Evolutionary conservation across 2,797 vertebrate genomes (phyloP), one percentile per base, ranked within the genome.

Genomic region (Myotis planiceps): DNA sequence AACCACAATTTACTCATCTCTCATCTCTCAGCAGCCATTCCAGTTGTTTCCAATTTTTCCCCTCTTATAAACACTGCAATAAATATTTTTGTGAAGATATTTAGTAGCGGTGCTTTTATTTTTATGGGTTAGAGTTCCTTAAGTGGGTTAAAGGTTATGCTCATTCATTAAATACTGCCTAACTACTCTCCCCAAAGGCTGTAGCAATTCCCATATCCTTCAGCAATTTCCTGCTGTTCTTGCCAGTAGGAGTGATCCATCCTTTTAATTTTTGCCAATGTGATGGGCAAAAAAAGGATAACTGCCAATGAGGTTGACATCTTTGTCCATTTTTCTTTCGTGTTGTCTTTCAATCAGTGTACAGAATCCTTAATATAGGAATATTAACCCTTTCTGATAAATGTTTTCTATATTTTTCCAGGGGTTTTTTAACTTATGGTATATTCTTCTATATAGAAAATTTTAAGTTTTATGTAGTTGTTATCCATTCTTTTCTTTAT

Each of bases 31-130:
- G 18, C 15, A 69, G 58, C 47, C 34, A 47, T 76, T 47, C n/a
- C 29, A 45, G 9, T 66, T 76, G 13, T 39, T 71, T 75, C 66
- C 82, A 63, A 25, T 75, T 21, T 85, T 60, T 71, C 29, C 55
- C 82, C 16, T 34, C 37, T 94, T 88, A 79, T 25, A 79, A 58
- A 88, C 29, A 12, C 75, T 42, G 13, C 47, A 91, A 29, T 92
- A 93, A 90, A 93, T 51, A 89, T 39, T 83, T 88, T 84, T 69
- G 72, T 75, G 71, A 92, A 71, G n/a, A 37, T 34, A 53, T 42
- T 84, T 88, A 93, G 51, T 71, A 74, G 29, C 51, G 10, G 25
- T 79, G 45, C 69, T 86, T 95, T 93, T 82, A 84, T 88, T 95
- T 92, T 94, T 84, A 29, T 34, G 27, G 55, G 10, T 49, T 81